phyloP scores from a whole-genome alignment of 2,113 vertebrate species.

The Lethenteron reissneri region DNA sequence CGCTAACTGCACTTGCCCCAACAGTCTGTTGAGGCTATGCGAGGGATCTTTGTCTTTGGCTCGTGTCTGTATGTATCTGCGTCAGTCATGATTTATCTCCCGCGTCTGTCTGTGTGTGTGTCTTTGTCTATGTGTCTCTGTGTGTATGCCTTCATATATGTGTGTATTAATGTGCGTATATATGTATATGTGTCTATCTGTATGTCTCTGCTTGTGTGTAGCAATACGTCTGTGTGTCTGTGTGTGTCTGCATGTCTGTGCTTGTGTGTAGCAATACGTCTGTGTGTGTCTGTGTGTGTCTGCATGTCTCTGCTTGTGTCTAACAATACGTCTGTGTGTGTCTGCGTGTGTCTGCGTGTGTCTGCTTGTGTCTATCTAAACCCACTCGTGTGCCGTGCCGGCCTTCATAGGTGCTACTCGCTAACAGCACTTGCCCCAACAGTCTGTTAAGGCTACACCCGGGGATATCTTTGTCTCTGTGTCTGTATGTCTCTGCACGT shows the following conservation, averaged over 20 bases:
- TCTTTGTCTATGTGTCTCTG: neutral
- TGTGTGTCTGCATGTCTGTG: neutral
- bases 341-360: neutral
- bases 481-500: too few relatives aligned
- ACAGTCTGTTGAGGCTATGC: too few relatives aligned
- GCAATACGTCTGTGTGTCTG: neutral
- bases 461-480: too few relatives aligned
- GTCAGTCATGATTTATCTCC: too few relatives aligned
- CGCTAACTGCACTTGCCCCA: too few relatives aligned
- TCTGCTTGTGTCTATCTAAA: neutral
- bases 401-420: too few relatives aligned
- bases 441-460: too few relatives aligned
- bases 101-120: neutral
- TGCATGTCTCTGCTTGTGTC: neutral
- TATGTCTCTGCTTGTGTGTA: neutral
- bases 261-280: neutral
- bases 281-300: neutral
- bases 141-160: neutral
- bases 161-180: neutral
- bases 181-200: neutral
- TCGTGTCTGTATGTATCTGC: too few relatives aligned
- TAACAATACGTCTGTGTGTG: neutral
- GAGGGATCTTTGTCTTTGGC: too few relatives aligned
- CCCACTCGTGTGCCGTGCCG: too few relatives aligned
- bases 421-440: too few relatives aligned